A percentile compares a stretch with the other conserved stretches of the same genome.
Conservation (phyloP, 2,113 vertebrate genomes). For the Craseonycteris thonglongyai region DNA sequence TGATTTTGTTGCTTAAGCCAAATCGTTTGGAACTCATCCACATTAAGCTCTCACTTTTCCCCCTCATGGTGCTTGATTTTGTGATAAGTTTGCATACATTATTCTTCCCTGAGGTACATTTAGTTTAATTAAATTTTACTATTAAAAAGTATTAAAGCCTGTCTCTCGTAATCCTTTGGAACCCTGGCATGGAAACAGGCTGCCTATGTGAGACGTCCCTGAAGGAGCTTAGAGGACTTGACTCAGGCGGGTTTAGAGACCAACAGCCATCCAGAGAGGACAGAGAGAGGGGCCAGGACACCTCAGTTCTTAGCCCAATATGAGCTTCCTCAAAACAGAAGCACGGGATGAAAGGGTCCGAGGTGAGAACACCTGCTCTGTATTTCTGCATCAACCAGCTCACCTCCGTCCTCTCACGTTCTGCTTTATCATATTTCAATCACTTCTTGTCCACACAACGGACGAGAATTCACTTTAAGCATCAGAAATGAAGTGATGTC, state of each 20-base stretch:
- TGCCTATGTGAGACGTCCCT: background rate
- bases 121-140: slow-evolving; percentile 72
- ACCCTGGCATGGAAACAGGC: background rate
- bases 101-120: slow-evolving; percentile 64
- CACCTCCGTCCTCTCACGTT: background rate
- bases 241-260: background rate
- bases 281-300: rapidly evolving
- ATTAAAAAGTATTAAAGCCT: slow-evolving; percentile 56
- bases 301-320: rapidly evolving
- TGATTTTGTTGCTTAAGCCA: slow-evolving; percentile 44
- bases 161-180: slow-evolving; percentile 46
- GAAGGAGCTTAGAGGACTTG: background rate
- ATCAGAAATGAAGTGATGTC: background rate
- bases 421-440: background rate
- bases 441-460: background rate
- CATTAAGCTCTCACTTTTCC: slow-evolving; percentile 53
- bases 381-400: background rate
- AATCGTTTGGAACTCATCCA: slow-evolving; percentile 61
- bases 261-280: background rate
- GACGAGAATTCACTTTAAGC: background rate
- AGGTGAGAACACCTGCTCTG: background rate
- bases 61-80: slow-evolving; percentile 66
- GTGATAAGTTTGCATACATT: slow-evolving; percentile 70
- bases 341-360: rapidly evolving
- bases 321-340: background rate